Percentiles rank a stretch among this genome's conserved stretches.
Evolutionary conservation across 1,140 invertebrate genomes (phyloP).

Genomic region (Cephus cinctus): DNA sequence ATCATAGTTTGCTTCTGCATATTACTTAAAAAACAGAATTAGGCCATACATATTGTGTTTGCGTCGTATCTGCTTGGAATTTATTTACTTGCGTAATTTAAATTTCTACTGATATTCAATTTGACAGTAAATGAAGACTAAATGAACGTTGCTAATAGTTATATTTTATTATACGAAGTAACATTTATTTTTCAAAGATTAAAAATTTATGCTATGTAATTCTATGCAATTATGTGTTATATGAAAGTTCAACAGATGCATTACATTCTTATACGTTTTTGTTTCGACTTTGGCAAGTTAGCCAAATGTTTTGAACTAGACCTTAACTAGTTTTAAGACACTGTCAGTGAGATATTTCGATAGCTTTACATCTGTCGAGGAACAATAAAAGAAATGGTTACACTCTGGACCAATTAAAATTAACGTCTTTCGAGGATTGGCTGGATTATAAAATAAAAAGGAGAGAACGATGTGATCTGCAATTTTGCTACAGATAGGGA

Average conservation of each 20-base stretch:
- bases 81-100: no score
- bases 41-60: no score
- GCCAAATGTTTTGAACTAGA: neutral
- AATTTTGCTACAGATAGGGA: neutral
- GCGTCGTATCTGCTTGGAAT: no score
- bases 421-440: neutral
- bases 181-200: no score
- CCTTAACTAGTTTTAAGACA: conserved; percentile 22
- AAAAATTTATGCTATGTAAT: no score
- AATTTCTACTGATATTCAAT: no score
- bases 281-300: conserved; percentile 1
- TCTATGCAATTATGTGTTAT: neutral
- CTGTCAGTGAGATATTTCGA: conserved; percentile 30
- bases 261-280: neutral
- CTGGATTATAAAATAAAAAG: neutral
- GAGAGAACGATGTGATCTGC: neutral
- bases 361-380: conserved; percentile 30
- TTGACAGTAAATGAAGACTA: no score
- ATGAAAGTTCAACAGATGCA: neutral
- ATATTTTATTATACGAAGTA: no score
- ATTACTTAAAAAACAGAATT: no score
- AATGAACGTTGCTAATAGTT: no score
- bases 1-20: no score
- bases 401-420: conserved; percentile 9
- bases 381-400: conserved; percentile 10